These are phyloP conservation scores for Cliona cf. orientalis DNA, from an alignment of 37 sponge, comb jelly and placozoan genomes.

Conservation along the genomic window DNA sequence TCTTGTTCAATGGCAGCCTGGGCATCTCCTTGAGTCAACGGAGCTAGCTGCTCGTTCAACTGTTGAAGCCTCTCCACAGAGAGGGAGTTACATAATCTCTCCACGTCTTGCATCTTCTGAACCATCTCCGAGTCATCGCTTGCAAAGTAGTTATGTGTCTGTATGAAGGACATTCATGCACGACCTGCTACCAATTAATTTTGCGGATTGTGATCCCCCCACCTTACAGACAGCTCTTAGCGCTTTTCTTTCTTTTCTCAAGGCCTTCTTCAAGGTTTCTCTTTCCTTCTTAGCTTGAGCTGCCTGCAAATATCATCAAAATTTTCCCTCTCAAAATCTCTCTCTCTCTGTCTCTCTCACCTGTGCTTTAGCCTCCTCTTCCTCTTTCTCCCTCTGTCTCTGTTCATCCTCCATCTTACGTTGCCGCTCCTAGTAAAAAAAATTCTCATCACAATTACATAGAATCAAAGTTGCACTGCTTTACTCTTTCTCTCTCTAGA, in stretches of 20 bases:
- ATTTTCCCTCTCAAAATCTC: not conserved
- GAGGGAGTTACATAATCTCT: conserved; percentile 61
- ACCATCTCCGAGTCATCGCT: conserved; percentile 46
- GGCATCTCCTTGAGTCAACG: conserved; percentile 21
- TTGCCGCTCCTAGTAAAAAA: conserved; percentile 53
- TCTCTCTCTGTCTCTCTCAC: conserved; percentile 38
- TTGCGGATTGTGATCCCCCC: not conserved
- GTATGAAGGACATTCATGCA: not conserved
- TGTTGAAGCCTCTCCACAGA: conserved; percentile 47
- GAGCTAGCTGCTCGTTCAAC: conserved; percentile 28
- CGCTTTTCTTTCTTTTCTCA: conserved; percentile 80
- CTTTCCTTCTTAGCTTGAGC: conserved; percentile 71
- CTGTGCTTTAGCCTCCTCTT: conserved; percentile 60
- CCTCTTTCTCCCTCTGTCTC: conserved; percentile 50
- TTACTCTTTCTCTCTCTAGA: conserved; percentile 58
- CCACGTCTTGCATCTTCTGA: conserved; percentile 68
- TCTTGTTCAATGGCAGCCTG: conserved; percentile 40
- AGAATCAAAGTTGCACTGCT: not conserved
- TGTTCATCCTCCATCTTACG: conserved; percentile 75
- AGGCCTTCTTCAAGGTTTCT: conserved; percentile 67
- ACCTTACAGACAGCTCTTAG: conserved; percentile 77
- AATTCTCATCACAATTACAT: not conserved
- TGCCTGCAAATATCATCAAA: conserved; percentile 25
- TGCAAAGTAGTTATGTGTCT: conserved; percentile 76
- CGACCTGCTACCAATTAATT: not conserved